A percentile compares a stretch with the other conserved stretches of the same genome.
Evolutionary conservation across 2,113 vertebrate genomes (phyloP).

Genomic region (Cephalopterus ornatus): DNA sequence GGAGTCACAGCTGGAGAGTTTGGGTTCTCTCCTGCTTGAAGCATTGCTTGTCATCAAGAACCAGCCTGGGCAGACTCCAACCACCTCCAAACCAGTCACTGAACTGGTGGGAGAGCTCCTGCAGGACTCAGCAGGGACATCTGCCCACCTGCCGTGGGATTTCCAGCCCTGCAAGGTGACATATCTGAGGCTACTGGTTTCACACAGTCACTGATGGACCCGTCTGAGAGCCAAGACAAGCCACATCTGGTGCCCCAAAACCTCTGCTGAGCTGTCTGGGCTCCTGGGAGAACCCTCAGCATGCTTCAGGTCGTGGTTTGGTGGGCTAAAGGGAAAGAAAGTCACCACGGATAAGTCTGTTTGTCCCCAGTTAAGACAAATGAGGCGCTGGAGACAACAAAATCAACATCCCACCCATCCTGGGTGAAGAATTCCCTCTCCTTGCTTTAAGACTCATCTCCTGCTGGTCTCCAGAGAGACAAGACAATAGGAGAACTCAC

Average conservation of each 20-base stretch:
- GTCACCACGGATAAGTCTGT: not conserved
- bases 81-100: not conserved
- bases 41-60: not conserved
- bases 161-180: not conserved
- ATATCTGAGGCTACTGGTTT: not conserved
- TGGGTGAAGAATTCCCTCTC: not conserved
- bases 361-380: not conserved
- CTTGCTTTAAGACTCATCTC: not conserved
- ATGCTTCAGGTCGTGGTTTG: not conserved
- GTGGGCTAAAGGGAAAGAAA: not conserved
- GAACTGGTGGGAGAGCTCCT: not conserved
- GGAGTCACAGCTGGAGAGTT: not conserved
- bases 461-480: not conserved
- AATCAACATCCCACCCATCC: not conserved
- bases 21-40: not conserved
- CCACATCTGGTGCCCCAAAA: not conserved
- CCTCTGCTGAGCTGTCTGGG: not conserved
- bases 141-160: not conserved
- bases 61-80: not conserved
- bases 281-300: not conserved
- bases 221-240: not conserved
- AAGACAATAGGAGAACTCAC: not conserved
- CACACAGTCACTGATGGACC: not conserved
- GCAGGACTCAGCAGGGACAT: rapidly evolving
- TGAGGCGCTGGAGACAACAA: not conserved